Evolutionary conservation across 2,888 invertebrate genomes (phyloP).

Genomic region (Drosophila pullipes): DNA sequence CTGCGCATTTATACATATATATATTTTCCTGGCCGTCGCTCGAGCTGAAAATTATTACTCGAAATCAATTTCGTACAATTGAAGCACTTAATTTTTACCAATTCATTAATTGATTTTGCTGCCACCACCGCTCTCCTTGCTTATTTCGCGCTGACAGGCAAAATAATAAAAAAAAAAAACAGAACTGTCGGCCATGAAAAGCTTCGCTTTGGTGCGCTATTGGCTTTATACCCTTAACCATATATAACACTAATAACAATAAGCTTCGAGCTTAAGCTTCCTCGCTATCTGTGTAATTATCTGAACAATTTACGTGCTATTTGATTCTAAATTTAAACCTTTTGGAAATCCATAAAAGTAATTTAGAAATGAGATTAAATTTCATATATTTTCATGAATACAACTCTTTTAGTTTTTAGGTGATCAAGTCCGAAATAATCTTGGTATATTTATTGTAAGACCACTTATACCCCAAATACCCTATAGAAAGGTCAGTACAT

Average conservation of each 20-base stretch:
- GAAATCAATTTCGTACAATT: conserved; percentile 82
- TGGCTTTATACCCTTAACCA: not conserved
- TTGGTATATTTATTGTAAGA: not conserved
- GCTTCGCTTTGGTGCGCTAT: not conserved
- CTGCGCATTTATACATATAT: conserved; percentile 37
- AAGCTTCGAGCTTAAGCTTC: not conserved
- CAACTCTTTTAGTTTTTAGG: not conserved
- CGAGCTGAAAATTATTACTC: conserved; percentile 75
- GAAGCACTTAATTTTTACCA: conserved; percentile 82
- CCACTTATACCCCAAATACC: conserved; percentile 12
- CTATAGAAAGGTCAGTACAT: conserved; percentile 1
- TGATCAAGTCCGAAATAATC: not conserved
- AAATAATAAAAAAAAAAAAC: conserved; percentile 48
- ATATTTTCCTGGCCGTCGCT: conserved; percentile 43
- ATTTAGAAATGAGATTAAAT: not conserved
- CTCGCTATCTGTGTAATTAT: not conserved
- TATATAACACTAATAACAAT: not conserved
- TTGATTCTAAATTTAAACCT: not conserved
- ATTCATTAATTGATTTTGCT: conserved; percentile 82
- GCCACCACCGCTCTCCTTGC: conserved; percentile 29
- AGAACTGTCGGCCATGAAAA: conserved; percentile 13
- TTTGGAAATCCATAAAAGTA: not conserved
- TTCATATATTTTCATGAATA: not conserved
- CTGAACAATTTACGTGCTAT: not conserved
- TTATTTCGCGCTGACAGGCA: conserved; percentile 50